These are phyloP conservation scores for Lerema accius DNA, from an alignment of 1,140 invertebrate genomes.

Conservation along the genomic window DNA sequence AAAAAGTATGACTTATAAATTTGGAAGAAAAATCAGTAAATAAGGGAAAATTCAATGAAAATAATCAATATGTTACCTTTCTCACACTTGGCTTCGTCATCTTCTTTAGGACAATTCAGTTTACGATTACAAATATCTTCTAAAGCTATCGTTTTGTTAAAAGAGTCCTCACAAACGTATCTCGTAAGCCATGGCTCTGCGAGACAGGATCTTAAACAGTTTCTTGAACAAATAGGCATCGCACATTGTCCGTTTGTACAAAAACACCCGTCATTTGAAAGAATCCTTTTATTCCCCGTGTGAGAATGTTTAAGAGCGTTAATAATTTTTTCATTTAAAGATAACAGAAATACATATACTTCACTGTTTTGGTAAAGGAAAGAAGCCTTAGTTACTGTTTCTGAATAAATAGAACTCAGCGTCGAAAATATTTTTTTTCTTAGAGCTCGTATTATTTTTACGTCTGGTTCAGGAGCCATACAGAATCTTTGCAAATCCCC, in stretches of 20 bases:
- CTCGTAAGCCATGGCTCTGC: constrained; percentile 51
- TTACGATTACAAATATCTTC: constrained; percentile 58
- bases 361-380: constrained; percentile 44
- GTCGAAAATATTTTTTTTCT: constrained; percentile 48
- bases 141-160: constrained; percentile 41
- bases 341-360: constrained; percentile 46
- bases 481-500: constrained; percentile 43
- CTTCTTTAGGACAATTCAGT: constrained; percentile 52
- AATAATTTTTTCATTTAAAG: constrained; percentile 54
- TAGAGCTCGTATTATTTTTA: constrained; percentile 35
- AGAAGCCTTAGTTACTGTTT: constrained; percentile 35
- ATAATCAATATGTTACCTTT: too few relatives aligned
- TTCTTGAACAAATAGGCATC: constrained; percentile 44
- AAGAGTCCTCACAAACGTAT: constrained; percentile 47
- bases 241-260: constrained; percentile 54
- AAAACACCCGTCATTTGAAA: constrained; percentile 48
- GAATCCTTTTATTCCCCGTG: constrained; percentile 56
- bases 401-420: constrained; percentile 44
- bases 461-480: constrained; percentile 33
- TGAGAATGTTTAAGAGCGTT: constrained; percentile 53
- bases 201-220: constrained; percentile 55
- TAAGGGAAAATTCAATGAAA: too few relatives aligned
- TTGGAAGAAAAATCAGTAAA: too few relatives aligned
- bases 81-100: constrained; percentile 59
- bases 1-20: too few relatives aligned